A percentile compares a stretch with the other conserved stretches of the same genome.
phyloP scores from a whole-genome alignment of 2,113 vertebrate species.

The Odontophorus gujanensis region DNA sequence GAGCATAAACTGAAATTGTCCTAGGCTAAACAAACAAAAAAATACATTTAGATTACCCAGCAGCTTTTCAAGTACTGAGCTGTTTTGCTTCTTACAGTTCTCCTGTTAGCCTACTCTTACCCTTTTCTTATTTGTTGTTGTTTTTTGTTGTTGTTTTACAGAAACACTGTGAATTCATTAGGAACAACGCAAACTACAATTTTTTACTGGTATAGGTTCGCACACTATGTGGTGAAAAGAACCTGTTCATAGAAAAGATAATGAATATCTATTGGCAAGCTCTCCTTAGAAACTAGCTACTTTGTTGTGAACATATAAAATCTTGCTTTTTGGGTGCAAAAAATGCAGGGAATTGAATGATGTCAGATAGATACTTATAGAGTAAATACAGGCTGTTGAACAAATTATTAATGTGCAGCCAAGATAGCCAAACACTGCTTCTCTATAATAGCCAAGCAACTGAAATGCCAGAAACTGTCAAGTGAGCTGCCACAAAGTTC shows the following conservation, averaged over 20 bases:
- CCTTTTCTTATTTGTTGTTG: background rate
- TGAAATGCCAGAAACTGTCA: background rate
- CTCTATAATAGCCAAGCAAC: background rate
- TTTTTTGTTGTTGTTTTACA: background rate
- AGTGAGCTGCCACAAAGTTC: background rate
- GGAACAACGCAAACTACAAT: background rate
- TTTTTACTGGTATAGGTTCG: background rate
- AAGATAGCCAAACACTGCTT: background rate
- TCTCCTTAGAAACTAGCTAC: background rate
- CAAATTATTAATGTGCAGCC: background rate
- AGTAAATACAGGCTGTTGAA: background rate
- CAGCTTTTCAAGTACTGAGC: fast-evolving
- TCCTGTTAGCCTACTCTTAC: background rate
- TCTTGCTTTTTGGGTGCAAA: background rate
- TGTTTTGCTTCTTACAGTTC: background rate
- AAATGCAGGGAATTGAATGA: background rate
- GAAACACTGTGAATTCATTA: background rate
- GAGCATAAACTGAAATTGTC: background rate
- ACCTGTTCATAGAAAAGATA: background rate
- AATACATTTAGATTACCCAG: background rate
- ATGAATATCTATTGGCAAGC: background rate
- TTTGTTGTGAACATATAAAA: background rate
- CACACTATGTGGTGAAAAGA: background rate
- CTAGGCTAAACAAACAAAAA: background rate
- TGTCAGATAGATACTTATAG: background rate